Percentiles rank a stretch among this genome's conserved stretches.
These are phyloP conservation scores for Enteromius paludinosus DNA, from an alignment of 2,797 vertebrate genomes.

Conservation along the genomic window DNA sequence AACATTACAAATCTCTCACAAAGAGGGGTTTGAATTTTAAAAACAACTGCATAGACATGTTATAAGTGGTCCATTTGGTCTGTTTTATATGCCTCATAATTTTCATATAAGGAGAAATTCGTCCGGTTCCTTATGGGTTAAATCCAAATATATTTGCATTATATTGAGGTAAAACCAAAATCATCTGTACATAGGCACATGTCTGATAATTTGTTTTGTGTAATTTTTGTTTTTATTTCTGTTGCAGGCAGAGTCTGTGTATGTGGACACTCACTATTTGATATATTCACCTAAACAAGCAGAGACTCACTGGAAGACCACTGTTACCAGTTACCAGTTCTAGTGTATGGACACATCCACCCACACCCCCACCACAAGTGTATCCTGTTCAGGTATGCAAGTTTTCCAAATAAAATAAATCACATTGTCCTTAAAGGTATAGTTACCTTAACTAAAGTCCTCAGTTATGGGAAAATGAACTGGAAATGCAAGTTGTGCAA, in stretches of 20 bases:
- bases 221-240: not conserved
- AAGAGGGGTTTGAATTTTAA: too few relatives aligned
- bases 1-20: too few relatives aligned
- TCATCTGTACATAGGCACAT: constrained; percentile 6
- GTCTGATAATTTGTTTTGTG: constrained; percentile 5
- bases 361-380: not conserved
- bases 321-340: not conserved
- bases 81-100: too few relatives aligned
- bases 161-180: not conserved
- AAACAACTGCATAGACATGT: too few relatives aligned
- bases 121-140: too few relatives aligned
- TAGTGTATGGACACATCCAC: not conserved
- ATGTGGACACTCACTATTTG: constrained; percentile 1
- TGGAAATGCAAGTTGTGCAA: constrained; percentile 43
- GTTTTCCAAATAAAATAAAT: not conserved
- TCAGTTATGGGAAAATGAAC: constrained; percentile 25
- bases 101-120: too few relatives aligned
- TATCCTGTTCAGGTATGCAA: not conserved
- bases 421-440: not conserved
- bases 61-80: too few relatives aligned
- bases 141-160: not conserved
- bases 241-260: not conserved
- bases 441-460: not conserved
- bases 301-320: constrained; percentile 1
- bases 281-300: not conserved